Conservation (phyloP, 2,113 vertebrate genomes). For the Calyptomena viridis region DNA sequence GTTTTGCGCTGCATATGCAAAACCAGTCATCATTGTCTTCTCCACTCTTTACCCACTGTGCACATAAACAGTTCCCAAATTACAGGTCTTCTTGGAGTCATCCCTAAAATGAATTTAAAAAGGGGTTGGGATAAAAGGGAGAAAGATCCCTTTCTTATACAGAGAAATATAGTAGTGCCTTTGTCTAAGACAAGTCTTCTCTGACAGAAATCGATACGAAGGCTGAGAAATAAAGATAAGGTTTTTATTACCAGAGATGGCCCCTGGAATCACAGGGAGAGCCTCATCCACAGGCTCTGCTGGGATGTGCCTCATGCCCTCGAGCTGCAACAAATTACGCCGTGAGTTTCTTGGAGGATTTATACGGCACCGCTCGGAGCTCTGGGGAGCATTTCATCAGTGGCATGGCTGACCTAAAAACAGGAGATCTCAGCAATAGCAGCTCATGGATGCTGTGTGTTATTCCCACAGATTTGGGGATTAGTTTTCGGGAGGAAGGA, state of each 20-base stretch:
- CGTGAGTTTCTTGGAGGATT: slow-evolving; percentile 38
- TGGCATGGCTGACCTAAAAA: slow-evolving; percentile 7
- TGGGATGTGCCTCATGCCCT: background rate
- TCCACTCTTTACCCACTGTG: background rate
- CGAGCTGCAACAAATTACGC: background rate
- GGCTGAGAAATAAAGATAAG: slow-evolving; percentile 48
- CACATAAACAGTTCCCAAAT: background rate
- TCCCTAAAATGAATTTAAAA: background rate
- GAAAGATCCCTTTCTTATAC: background rate
- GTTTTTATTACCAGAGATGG: slow-evolving; percentile 48
- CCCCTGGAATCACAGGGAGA: slow-evolving; percentile 5
- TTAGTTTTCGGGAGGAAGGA: slow-evolving; percentile 13
- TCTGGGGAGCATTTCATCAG: slow-evolving; percentile 27
- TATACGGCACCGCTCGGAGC: background rate
- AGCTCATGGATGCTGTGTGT: background rate
- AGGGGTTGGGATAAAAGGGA: background rate
- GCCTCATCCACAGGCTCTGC: background rate
- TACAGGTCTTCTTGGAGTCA: fast-evolving
- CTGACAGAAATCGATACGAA: slow-evolving; percentile 14
- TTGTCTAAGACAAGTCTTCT: background rate
- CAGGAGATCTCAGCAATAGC: slow-evolving; percentile 40
- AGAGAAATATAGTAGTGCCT: background rate
- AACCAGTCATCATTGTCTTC: background rate
- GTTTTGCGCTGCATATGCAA: background rate
- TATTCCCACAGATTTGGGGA: slow-evolving; percentile 30